These are phyloP conservation scores for Ovis canadensis DNA, from an alignment of 2,113 vertebrate species.

Conservation along the genomic window DNA sequence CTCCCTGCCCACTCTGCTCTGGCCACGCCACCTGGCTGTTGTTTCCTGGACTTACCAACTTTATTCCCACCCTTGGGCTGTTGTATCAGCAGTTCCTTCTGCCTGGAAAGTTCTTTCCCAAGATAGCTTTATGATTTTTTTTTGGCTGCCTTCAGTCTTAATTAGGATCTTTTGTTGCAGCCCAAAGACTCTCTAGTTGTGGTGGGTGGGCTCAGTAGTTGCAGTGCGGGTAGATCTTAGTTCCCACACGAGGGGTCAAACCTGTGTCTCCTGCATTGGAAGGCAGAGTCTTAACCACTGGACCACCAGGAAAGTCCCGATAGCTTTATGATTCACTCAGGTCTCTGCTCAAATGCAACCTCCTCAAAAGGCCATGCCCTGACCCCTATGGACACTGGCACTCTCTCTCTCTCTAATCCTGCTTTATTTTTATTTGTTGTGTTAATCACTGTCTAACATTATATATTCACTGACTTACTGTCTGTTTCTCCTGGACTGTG, in stretches of 20 bases:
- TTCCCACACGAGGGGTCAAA: not conserved
- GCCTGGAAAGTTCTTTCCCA: not conserved
- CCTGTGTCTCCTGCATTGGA: not conserved
- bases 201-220: not conserved
- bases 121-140: not conserved
- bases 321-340: not conserved
- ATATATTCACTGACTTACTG: not conserved
- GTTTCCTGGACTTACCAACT: too few species aligned
- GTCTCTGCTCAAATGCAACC: not conserved
- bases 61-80: not conserved
- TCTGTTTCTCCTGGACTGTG: not conserved
- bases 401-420: not conserved
- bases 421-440: not conserved
- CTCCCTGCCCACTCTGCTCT: not conserved
- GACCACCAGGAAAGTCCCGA: not conserved
- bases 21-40: not conserved
- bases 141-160: not conserved
- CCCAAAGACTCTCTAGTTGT: not conserved
- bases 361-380: not conserved
- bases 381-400: not conserved
- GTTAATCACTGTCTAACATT: not conserved
- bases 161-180: not conserved
- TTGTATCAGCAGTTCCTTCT: not conserved
- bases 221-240: not conserved
- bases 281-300: not conserved